Percentiles rank a stretch among this genome's conserved stretches.
These are phyloP conservation scores for Sitta carolinensis DNA, from an alignment of 2,797 vertebrate genomes.

Conservation along the genomic window DNA sequence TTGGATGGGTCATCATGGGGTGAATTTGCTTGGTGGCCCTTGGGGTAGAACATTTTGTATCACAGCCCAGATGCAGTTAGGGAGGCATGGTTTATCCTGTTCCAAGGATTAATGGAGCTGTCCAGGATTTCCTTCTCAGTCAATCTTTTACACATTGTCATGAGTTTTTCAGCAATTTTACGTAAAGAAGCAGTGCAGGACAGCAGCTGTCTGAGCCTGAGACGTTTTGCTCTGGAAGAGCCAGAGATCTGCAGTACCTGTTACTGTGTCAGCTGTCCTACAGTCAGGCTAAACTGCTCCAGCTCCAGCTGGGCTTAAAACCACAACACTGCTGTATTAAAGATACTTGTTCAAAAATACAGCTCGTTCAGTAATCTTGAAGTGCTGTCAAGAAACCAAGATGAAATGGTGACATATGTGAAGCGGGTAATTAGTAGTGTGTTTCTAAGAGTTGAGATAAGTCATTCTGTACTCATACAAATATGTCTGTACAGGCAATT, in stretches of 20 bases:
- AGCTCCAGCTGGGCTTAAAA: not conserved
- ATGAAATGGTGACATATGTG: not conserved
- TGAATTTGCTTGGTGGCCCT: not conserved
- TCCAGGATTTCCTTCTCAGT: not conserved
- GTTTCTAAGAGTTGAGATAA: slow-evolving; percentile 11
- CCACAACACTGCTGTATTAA: not conserved
- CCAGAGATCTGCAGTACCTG: not conserved
- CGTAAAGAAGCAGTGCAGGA: not conserved
- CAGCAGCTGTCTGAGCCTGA: not conserved
- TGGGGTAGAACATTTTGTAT: not conserved
- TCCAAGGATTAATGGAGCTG: not conserved
- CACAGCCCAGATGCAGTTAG: not conserved
- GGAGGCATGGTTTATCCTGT: not conserved
- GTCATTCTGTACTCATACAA: not conserved
- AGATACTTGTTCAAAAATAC: not conserved
- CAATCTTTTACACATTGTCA: not conserved
- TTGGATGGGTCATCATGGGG: not conserved
- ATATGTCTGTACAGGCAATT: not conserved
- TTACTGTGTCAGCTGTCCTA: not conserved
- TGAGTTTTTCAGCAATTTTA: not conserved
- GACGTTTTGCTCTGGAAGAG: not conserved
- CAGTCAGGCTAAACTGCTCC: not conserved
- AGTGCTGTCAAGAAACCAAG: not conserved
- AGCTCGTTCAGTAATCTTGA: not conserved
- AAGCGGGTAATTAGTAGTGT: not conserved